These are phyloP conservation scores for Nothoprocta pentlandii DNA, from an alignment of 2,113 vertebrate genomes.

Conservation along the genomic window DNA sequence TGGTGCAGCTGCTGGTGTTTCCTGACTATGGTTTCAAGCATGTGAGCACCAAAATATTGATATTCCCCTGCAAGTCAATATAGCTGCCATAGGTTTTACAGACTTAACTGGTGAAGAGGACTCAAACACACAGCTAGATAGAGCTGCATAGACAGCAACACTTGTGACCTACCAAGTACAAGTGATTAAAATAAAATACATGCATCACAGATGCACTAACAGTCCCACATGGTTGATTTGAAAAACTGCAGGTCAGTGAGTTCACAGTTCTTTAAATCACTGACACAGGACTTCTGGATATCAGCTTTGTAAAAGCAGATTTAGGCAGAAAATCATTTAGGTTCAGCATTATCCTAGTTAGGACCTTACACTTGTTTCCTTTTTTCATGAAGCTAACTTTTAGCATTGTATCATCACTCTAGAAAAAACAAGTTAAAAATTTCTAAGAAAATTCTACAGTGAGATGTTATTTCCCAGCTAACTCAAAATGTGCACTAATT, in stretches of 20 bases:
- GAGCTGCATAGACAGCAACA: background rate
- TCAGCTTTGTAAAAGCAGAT: background rate
- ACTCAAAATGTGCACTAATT: background rate
- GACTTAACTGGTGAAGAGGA: background rate
- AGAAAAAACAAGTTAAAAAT: background rate
- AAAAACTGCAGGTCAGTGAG: background rate
- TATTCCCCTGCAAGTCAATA: background rate
- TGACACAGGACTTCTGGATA: background rate
- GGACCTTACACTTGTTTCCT: background rate
- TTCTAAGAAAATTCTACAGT: background rate
- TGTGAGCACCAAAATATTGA: background rate
- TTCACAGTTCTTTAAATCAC: background rate
- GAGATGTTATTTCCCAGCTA: background rate
- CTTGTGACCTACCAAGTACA: background rate
- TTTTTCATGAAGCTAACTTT: background rate
- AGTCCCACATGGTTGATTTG: background rate
- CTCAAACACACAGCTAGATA: background rate
- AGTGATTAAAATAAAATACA: background rate
- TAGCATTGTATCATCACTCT: background rate
- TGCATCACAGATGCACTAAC: background rate
- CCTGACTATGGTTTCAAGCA: too few species aligned
- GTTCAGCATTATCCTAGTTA: background rate
- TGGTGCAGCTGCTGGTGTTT: background rate
- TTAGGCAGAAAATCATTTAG: background rate
- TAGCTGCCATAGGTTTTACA: background rate